Percentiles rank a stretch among this genome's conserved stretches.
Conservation (phyloP, 1,140 invertebrate species). For the Musca vetustissima region DNA sequence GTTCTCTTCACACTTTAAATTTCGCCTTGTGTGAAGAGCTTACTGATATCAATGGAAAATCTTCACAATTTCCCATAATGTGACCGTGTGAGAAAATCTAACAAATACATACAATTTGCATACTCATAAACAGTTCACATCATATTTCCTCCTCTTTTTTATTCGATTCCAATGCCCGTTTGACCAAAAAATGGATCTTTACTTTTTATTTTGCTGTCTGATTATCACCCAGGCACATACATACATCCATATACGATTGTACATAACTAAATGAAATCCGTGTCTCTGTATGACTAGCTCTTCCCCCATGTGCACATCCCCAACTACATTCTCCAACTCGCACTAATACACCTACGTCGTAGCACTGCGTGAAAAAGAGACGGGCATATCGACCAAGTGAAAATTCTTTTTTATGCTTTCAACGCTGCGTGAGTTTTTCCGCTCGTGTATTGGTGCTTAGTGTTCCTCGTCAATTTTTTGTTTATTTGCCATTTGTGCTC, state of each 20-base stretch:
- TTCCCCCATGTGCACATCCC: neutral
- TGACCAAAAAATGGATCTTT: too few relatives aligned
- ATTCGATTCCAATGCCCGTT: too few relatives aligned
- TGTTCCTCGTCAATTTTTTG: neutral
- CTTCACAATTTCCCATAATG: too few relatives aligned
- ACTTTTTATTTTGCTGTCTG: too few relatives aligned
- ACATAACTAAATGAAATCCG: too few relatives aligned
- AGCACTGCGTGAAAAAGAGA: neutral
- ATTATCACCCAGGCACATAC: too few relatives aligned
- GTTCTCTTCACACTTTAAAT: too few relatives aligned
- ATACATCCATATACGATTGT: too few relatives aligned
- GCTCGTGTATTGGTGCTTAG: too few relatives aligned
- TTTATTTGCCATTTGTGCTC: neutral
- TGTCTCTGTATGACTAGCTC: too few relatives aligned
- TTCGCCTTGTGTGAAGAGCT: too few relatives aligned
- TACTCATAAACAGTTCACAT: neutral
- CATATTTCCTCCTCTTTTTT: neutral
- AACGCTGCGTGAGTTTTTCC: neutral
- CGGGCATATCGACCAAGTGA: neutral
- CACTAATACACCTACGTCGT: neutral
- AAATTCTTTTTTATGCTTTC: neutral
- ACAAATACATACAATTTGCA: conserved; percentile 3
- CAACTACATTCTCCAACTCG: neutral
- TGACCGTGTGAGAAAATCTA: conserved; percentile 10
- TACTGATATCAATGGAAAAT: too few relatives aligned